A percentile compares a stretch with the other conserved stretches of the same genome.
Conservation (phyloP, 1,140 invertebrate species). For the Idris sp. region DNA sequence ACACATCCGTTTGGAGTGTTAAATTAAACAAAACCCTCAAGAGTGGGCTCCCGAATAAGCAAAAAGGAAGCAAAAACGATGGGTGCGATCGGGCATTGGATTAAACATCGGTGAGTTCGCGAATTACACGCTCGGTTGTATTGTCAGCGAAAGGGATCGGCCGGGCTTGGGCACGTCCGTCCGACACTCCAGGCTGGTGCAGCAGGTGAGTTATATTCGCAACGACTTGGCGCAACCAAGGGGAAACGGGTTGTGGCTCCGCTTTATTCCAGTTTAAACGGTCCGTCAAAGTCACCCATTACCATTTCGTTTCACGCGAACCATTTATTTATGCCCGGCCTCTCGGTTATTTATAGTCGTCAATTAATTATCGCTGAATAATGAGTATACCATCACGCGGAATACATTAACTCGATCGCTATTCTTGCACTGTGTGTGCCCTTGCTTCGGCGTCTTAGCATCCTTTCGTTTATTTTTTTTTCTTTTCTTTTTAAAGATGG, state of each 20-base stretch:
- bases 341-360: slow-evolving; percentile 75
- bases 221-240: slow-evolving; percentile 58
- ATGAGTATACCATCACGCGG: slow-evolving; percentile 71
- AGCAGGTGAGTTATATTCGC: slow-evolving; percentile 75
- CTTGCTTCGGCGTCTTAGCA: slow-evolving; percentile 14
- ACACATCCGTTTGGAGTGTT: not conserved
- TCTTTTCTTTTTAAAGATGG: slow-evolving; percentile 42
- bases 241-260: slow-evolving; percentile 66
- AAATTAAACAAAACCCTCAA: slow-evolving; percentile 47
- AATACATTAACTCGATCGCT: slow-evolving; percentile 76
- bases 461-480: slow-evolving; percentile 1
- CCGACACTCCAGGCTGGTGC: slow-evolving; percentile 52
- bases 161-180: slow-evolving; percentile 40
- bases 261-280: slow-evolving; percentile 77
- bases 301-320: slow-evolving; percentile 77
- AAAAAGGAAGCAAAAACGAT: slow-evolving; percentile 31
- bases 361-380: slow-evolving; percentile 78
- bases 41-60: slow-evolving; percentile 27
- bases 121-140: slow-evolving; percentile 52
- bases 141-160: slow-evolving; percentile 51
- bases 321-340: slow-evolving; percentile 76
- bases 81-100: slow-evolving; percentile 32
- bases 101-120: slow-evolving; percentile 47
- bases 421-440: slow-evolving; percentile 69
- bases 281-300: slow-evolving; percentile 77